These are phyloP conservation scores for Eilema sororculum DNA, from an alignment of 2,888 invertebrate genomes.

Conservation along the genomic window DNA sequence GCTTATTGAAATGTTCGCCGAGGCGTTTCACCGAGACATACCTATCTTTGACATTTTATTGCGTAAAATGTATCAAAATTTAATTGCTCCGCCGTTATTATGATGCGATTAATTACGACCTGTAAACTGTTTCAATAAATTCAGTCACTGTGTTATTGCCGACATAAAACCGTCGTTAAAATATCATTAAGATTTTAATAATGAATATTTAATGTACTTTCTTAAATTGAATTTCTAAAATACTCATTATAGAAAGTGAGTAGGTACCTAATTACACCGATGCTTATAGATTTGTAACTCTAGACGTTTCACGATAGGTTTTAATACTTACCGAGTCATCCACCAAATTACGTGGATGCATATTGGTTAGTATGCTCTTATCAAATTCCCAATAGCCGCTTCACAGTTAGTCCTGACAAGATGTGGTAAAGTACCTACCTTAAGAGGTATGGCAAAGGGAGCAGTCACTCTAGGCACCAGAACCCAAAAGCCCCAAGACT, in stretches of 20 bases:
- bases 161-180: neutral
- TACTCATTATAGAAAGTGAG: neutral
- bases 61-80: conserved; percentile 20
- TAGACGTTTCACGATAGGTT: neutral
- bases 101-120: conserved; percentile 1
- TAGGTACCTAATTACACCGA: neutral
- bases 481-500: neutral
- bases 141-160: neutral
- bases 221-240: neutral
- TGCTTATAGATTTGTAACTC: neutral
- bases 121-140: conserved; percentile 10
- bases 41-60: conserved; percentile 34
- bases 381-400: neutral
- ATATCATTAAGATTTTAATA: neutral
- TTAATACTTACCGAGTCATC: no score
- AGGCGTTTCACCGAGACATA: conserved; percentile 17
- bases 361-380: neutral
- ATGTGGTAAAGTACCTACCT: neutral
- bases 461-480: neutral
- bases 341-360: no score
- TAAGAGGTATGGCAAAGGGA: no score
- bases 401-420: no score
- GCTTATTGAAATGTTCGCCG: conserved; percentile 14
- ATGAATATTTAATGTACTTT: neutral
- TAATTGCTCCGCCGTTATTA: conserved; percentile 11